Base-by-base conservation (phyloP, 2,888 invertebrate species). In the Conistra vaccinii region DNA sequence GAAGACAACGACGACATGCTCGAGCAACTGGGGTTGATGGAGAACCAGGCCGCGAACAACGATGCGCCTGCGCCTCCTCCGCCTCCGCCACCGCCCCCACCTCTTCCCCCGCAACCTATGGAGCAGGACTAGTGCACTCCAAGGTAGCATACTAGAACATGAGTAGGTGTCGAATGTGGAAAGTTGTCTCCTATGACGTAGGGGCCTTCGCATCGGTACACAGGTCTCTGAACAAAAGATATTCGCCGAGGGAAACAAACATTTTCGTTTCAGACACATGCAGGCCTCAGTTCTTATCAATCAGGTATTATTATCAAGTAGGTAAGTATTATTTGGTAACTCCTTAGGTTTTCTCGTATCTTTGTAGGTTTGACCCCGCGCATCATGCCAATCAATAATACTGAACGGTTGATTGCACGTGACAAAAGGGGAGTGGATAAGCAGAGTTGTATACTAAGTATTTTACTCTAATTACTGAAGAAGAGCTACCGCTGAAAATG, bases 31-130 rank as follows among this genome's bases (percentile, higher is more conserved):
- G 96, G 96, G 5, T 87, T 96, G 85, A 93, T 96, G 91, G 96
- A 95, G 83, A 95, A 95, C 89, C 95, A 91, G 80, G 92, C 85
- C 20, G 92, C 90, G 79, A 94, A 94, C 87, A 92, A 93, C 80
- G 89, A 91, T 57, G 90, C 90, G n/a, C 90, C 89, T 97, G 99
- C 76, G 97, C 98, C 87, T 97, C 97, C 78, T 97, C 78, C 78
- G 12, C 78, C 78, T 1, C 98, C 91, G 10, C 91, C 88, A 1
- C 90, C 88, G 0, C 98, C 99, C 91, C 99, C 99, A 61, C 98
- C 97, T 94, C 63, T 98, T 90, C 72, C 98, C 6, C 86, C 86
- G 97, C 81, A 97, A 94, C 87, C 97, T 96, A 93, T 96, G 95
- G 95, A 96, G 87, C 95, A 95, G 81, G 94, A 94, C 81, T 91